Evolutionary conservation across 2,888 invertebrate species (phyloP).

Genomic region (Ectropis crepuscularia): DNA sequence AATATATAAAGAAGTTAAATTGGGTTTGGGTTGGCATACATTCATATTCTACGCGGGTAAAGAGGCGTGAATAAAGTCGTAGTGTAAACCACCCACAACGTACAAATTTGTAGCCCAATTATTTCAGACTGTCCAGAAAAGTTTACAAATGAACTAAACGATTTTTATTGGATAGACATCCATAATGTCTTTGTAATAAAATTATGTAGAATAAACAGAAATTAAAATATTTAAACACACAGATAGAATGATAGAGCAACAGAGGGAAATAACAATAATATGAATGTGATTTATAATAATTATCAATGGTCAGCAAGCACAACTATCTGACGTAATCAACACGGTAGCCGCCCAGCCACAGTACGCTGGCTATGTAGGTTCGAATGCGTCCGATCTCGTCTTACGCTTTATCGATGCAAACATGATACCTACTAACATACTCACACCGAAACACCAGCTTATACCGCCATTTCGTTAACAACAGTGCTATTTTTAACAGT

Average conservation of each 20-base stretch:
- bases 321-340: slow-evolving; percentile 66
- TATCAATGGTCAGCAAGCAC: slow-evolving; percentile 35
- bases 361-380: slow-evolving; percentile 74
- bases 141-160: too few relatives aligned
- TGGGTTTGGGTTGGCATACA: too few relatives aligned
- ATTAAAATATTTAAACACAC: neutral
- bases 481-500: slow-evolving; percentile 15
- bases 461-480: slow-evolving; percentile 7
- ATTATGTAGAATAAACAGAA: neutral
- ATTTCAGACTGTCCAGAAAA: too few relatives aligned
- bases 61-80: too few relatives aligned
- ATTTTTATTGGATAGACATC: too few relatives aligned
- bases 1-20: too few relatives aligned
- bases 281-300: slow-evolving; percentile 15
- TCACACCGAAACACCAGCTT: slow-evolving; percentile 15
- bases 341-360: slow-evolving; percentile 64
- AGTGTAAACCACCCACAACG: too few relatives aligned
- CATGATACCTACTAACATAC: slow-evolving; percentile 24
- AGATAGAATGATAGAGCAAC: too few relatives aligned
- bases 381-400: slow-evolving; percentile 47
- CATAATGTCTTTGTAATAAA: too few relatives aligned
- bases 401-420: slow-evolving; percentile 45
- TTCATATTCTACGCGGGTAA: too few relatives aligned
- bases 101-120: too few relatives aligned
- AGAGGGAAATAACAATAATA: neutral